These are phyloP conservation scores for Arctia plantaginis DNA, from an alignment of 2,888 invertebrate genomes.

Conservation along the genomic window DNA sequence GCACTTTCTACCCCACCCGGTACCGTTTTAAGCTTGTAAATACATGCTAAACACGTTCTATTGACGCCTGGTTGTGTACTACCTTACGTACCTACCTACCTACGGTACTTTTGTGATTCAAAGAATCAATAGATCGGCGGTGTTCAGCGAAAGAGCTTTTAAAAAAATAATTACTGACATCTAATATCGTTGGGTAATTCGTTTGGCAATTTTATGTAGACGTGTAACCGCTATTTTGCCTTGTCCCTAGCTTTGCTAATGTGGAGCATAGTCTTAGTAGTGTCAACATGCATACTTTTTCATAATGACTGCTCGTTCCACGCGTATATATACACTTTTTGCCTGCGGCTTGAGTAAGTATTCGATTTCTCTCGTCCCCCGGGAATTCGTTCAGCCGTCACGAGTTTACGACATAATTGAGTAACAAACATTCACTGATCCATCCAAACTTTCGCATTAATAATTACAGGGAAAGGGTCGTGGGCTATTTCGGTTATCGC, in stretches of 20 bases:
- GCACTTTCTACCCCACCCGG: constrained; percentile 47
- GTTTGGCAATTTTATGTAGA: constrained; percentile 68
- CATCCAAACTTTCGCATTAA: constrained; percentile 16
- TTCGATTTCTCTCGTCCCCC: constrained; percentile 11
- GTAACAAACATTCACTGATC: constrained; percentile 16
- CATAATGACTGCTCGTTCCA: neutral
- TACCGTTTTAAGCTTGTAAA: constrained; percentile 19
- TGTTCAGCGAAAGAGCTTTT: constrained; percentile 14
- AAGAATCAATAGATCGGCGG: constrained; percentile 16
- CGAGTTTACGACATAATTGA: constrained; percentile 18
- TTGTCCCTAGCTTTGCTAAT: constrained; percentile 44
- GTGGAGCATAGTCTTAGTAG: constrained; percentile 1
- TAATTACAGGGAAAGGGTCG: constrained; percentile 13
- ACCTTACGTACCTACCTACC: too few relatives aligned
- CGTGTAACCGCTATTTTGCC: constrained; percentile 59
- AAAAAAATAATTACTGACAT: constrained; percentile 19
- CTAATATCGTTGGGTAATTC: constrained; percentile 62
- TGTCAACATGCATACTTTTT: constrained; percentile 24
- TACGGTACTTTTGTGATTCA: neutral
- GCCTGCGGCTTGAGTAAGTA: constrained; percentile 8
- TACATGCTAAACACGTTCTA: constrained; percentile 25
- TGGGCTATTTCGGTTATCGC: constrained; percentile 12
- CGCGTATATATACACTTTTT: neutral
- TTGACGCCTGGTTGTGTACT: constrained; percentile 24
- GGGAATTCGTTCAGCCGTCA: constrained; percentile 17